Conservation (phyloP, 1,140 invertebrate genomes). For the Atta texana region DNA sequence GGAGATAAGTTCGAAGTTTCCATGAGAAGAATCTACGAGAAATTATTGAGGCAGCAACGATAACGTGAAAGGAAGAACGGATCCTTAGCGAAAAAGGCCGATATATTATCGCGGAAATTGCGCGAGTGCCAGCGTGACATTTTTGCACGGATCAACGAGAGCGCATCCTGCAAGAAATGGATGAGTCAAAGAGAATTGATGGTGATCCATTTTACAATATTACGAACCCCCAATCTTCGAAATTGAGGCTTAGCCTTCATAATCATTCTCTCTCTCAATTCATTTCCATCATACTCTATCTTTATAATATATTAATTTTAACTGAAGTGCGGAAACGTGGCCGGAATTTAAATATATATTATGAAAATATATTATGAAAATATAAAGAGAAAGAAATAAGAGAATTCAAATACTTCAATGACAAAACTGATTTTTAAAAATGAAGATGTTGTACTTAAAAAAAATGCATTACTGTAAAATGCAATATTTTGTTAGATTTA, state of each 20-base stretch:
- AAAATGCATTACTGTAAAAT: background rate
- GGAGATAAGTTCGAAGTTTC: constrained; percentile 59
- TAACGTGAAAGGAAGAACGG: constrained; percentile 1
- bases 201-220: constrained; percentile 43
- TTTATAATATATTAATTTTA: background rate
- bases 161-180: constrained; percentile 43
- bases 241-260: constrained; percentile 9
- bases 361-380: background rate
- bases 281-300: background rate
- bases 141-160: constrained; percentile 53
- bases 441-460: background rate
- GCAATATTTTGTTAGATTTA: background rate
- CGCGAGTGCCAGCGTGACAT: constrained; percentile 16
- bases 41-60: constrained; percentile 58
- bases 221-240: constrained; percentile 14
- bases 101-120: constrained; percentile 57
- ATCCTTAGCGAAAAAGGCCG: constrained; percentile 39
- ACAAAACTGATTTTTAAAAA: background rate
- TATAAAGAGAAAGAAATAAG: background rate
- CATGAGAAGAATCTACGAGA: constrained; percentile 46
- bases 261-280: background rate
- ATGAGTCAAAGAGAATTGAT: constrained; percentile 35
- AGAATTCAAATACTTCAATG: no score
- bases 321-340: background rate
- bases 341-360: background rate